Base-by-base conservation (phyloP, 2,888 invertebrate genomes). In the Ganaspis brasiliensis region DNA sequence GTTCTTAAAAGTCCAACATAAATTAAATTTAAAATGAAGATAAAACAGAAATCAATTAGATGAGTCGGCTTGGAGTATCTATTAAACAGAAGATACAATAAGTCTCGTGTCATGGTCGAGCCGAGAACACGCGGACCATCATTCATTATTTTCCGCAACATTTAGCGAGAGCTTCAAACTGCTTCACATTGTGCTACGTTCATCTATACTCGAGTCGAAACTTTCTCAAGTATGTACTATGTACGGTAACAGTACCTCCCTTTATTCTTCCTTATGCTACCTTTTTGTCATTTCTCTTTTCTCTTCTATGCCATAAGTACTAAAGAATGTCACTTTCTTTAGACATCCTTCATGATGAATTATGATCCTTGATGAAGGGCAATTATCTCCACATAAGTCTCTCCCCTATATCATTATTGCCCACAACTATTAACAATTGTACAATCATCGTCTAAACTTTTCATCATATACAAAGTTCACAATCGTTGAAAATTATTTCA, bases 101-200 rank as follows among this genome's bases (percentile, higher is more conserved):
- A 21, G 78, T 74, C 76, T 77, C 79, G 70, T 79, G 83, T 73
- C 80, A 82, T 80, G 76, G 72, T 81, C 76, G 76, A 40, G 72
- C 57, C 73, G 76, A 56, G 78, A 74, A 73, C 79, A 85, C 82
- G 83, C 84, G 87, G 85, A 86, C 88, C 87, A 90, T 90, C 90
- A 89, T 89, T 90, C 89, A 90, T 90, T 90, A 90, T 90, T 90
- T 90, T 90, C 90, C 90, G 86, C 89, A 90, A 90, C 90, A 90
- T 90, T 90, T 90, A 90, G 89, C 90, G 89, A 86, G 86, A 89
- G 88, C 89, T 89, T 89, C 87, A 89, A 90, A 90, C 88, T 87
- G 89, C 87, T 90, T 89, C 88, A 86, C 89, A 86, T 89, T 86
- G 88, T 83, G 86, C 85, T 86, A 86, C 86, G 85, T 83, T 86